phyloP scores from a whole-genome alignment of 2,797 vertebrate genomes.

The Manis javanica region DNA sequence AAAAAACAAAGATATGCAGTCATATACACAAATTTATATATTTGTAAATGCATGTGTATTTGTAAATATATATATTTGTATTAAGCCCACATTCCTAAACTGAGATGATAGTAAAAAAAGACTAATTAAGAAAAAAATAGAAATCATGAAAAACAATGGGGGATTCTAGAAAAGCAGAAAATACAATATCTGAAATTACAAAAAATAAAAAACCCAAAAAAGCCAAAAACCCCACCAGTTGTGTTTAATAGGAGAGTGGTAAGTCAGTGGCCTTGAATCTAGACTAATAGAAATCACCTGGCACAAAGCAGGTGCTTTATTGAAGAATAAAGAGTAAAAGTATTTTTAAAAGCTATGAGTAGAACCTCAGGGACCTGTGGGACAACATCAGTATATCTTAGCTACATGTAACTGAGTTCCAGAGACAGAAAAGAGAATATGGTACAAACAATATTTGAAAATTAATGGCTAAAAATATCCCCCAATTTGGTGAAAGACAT shows the following conservation, averaged over 20 bases:
- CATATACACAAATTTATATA: too few species aligned
- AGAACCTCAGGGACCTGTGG: background rate
- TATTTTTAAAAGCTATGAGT: background rate
- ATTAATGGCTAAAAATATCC: background rate
- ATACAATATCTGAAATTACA: background rate
- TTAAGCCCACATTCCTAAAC: too few species aligned
- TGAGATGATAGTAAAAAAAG: too few species aligned
- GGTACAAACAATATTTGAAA: background rate
- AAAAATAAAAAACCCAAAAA: background rate
- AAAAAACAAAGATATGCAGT: background rate
- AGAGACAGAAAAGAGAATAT: background rate
- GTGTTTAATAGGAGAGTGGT: background rate
- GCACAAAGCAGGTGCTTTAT: too few species aligned
- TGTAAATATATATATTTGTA: too few species aligned
- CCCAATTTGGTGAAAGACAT: background rate
- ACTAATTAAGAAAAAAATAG: background rate
- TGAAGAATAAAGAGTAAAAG: background rate
- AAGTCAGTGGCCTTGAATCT: background rate
- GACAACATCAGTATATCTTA: background rate
- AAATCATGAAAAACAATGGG: background rate
- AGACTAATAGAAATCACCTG: background rate
- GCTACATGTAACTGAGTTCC: background rate
- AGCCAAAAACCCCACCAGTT: background rate
- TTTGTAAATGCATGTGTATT: too few species aligned
- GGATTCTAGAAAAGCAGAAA: background rate